Evolutionary conservation across 1,140 invertebrate genomes (phyloP).

Genomic region (Acromyrmex echinatior): DNA sequence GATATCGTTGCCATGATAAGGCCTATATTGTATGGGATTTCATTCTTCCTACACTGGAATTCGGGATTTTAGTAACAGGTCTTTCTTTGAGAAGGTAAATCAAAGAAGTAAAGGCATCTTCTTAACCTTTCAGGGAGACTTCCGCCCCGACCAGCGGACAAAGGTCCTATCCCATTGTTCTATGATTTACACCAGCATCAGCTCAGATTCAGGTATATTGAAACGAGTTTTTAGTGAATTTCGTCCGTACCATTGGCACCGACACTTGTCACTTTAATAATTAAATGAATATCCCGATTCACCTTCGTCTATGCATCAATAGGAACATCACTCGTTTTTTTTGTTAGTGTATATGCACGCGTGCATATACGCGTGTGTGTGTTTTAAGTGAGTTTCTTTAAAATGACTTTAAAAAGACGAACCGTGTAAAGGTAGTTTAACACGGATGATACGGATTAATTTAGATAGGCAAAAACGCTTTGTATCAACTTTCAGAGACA

Average conservation of each 20-base stretch:
- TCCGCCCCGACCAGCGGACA: slow-evolving; percentile 61
- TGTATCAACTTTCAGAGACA: slow-evolving; percentile 62
- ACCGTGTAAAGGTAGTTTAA: slow-evolving; percentile 65
- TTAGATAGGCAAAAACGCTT: slow-evolving; percentile 73
- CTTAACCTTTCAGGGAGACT: slow-evolving; percentile 14
- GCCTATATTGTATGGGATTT: neutral
- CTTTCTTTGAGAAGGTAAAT: slow-evolving; percentile 27
- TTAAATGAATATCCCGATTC: slow-evolving; percentile 76
- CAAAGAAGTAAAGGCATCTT: slow-evolving; percentile 31
- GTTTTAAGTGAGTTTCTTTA: neutral
- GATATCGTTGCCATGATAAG: slow-evolving; percentile 39
- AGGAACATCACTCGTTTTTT: slow-evolving; percentile 7
- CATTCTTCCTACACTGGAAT: neutral
- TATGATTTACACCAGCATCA: slow-evolving; percentile 73
- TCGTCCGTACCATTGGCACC: slow-evolving; percentile 7
- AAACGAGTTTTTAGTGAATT: slow-evolving; percentile 10
- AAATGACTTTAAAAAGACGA: slow-evolving; percentile 30
- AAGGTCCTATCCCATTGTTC: slow-evolving; percentile 71
- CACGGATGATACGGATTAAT: slow-evolving; percentile 67
- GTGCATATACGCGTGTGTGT: neutral
- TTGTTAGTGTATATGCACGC: neutral
- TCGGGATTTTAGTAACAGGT: neutral
- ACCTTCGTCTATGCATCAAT: slow-evolving; percentile 25
- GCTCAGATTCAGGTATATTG: slow-evolving; percentile 52
- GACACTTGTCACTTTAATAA: slow-evolving; percentile 79